Base-by-base conservation (phyloP, 2,797 vertebrate species). In the Sardinella longiceps region DNA sequence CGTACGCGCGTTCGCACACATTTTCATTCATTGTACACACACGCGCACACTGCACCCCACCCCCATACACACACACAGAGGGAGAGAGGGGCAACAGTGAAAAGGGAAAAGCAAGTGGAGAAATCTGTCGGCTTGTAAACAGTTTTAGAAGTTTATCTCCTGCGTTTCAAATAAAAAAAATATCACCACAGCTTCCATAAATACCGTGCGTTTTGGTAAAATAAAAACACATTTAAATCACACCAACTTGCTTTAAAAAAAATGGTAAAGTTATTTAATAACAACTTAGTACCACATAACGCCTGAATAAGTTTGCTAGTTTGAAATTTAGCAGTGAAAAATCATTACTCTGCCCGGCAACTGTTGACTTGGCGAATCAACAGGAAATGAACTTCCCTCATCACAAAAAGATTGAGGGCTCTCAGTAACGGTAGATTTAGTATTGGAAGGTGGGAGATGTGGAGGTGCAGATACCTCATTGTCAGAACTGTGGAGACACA, bases 401-500 rank as follows among this genome's bases (percentile, higher is more conserved):
- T 60, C 37, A 7, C 7, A 23, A 43, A 77, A 43, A 39, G 6
- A 43, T 77, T 43, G 7, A 20, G 70, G 37, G 18, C 37, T 23
- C 33, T 39, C 70, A 39, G 15, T 77, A 37, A 77, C 70, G 37
- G 70, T 43, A 77, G 20, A 77, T 23, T 43, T 77, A 39, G 66
- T n/a, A 43, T 43, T 43, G 15, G 70, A 43, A 23, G 37, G 70
- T 77, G 37, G 70, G 70, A 77, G 70, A 43, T 39, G 28, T 77
- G 70, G 66, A 74, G 66, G 37, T 39, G 28, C 37, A 39, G 70
- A 39, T 33, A 77, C 93, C 94, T 95, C 96, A 97, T 98, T 98
- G 97, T 98, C 96, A 94, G 94, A 96, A 95, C 95, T 93, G 92
- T 94, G 0, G 46, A 94, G 96, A 95, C 97, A 97, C 97, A 97